Conservation (phyloP, 1,140 invertebrate species). For the Leptonema lineaticorne region DNA sequence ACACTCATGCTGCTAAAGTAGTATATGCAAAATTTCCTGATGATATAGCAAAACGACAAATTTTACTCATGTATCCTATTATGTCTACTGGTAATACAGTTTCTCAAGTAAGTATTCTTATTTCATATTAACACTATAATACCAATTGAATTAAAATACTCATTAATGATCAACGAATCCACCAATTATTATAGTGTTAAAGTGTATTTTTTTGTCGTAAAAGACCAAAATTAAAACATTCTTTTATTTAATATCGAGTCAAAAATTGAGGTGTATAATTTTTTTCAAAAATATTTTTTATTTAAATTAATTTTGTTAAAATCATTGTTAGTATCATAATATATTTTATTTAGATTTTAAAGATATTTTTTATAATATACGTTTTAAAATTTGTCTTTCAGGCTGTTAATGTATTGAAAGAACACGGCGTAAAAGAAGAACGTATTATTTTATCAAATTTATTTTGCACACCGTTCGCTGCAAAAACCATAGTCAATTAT, state of each 20-base stretch:
- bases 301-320: too few relatives aligned
- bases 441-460: constrained; percentile 95
- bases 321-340: too few relatives aligned
- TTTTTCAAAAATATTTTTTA: too few relatives aligned
- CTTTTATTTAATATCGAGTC: too few relatives aligned
- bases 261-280: too few relatives aligned
- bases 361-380: background rate
- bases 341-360: too few relatives aligned
- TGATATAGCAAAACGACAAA: constrained; percentile 87
- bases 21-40: constrained; percentile 98
- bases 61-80: constrained; percentile 97
- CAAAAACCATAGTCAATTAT: constrained; percentile 78
- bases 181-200: too few relatives aligned
- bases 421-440: constrained; percentile 89
- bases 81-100: constrained; percentile 98
- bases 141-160: background rate
- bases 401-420: constrained; percentile 90
- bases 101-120: constrained; percentile 51
- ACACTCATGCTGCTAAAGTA: constrained; percentile 94
- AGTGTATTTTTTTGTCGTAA: too few relatives aligned
- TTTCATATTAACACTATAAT: too few relatives aligned
- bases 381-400: constrained; percentile 65
- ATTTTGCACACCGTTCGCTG: constrained; percentile 93
- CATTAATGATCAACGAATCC: too few relatives aligned
- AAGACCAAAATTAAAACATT: too few relatives aligned